Percentiles rank a stretch among this genome's conserved stretches.
Evolutionary conservation across 2,113 vertebrate species (phyloP).

Genomic region (Trichomycterus rosablanca): DNA sequence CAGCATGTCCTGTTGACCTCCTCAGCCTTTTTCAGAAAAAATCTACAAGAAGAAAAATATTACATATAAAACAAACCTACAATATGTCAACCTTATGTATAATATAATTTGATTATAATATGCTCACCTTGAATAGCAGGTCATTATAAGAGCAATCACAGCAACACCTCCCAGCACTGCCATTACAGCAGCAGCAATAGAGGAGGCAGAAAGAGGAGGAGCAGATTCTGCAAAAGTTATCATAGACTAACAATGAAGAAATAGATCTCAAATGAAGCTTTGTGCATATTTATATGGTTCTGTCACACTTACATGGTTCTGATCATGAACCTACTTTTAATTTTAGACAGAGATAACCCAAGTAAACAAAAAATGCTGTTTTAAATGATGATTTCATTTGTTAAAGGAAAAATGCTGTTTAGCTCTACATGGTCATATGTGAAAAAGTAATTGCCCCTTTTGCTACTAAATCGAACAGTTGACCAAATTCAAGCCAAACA

Average conservation of each 20-base stretch:
- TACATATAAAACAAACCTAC: background rate
- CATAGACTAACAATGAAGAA: background rate
- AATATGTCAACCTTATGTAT: too few species aligned
- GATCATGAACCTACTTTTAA: too few species aligned
- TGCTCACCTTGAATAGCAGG: conserved; percentile 56
- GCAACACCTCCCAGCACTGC: conserved; percentile 54
- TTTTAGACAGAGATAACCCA: too few species aligned
- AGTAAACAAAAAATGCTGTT: too few species aligned
- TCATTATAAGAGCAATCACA: conserved; percentile 47
- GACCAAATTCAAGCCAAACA: too few species aligned
- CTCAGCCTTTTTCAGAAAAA: conserved; percentile 19
- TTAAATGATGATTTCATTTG: too few species aligned
- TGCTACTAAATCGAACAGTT: too few species aligned
- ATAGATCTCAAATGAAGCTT: background rate
- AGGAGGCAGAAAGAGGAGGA: conserved; percentile 43
- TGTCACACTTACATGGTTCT: background rate
- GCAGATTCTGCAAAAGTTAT: conserved; percentile 53
- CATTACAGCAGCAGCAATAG: conserved; percentile 54
- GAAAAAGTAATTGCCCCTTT: too few species aligned
- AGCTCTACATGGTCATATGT: too few species aligned
- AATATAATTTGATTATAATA: too few species aligned
- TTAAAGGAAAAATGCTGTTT: too few species aligned
- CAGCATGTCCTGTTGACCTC: conserved; percentile 10
- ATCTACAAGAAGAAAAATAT: background rate
- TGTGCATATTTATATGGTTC: conserved; percentile 1